Evolutionary conservation across 2,888 invertebrate genomes (phyloP), one percentile per base, ranked within the genome.

Genomic region (Priocnemis perturbator): DNA sequence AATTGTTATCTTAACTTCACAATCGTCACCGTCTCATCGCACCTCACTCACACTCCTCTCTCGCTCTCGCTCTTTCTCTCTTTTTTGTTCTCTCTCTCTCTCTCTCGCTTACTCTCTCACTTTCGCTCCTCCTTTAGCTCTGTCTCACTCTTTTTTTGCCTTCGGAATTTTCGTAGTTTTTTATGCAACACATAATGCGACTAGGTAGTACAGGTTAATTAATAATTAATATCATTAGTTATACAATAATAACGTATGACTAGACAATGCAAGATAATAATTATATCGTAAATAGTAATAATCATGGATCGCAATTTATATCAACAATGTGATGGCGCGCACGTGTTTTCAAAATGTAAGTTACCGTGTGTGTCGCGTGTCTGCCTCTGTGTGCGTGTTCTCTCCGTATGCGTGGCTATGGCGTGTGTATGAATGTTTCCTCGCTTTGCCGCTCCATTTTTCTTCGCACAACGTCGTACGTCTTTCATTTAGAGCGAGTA

Each of bases 201-300:
- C 88, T 88, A 88, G 87, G 86, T 88, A 88, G 85, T 88, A 88
- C 88, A 87, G 87, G 84, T 87, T 88, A 88, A 88, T 88, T 87
- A 88, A 88, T 88, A 88, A 88, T 87, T 87, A 88, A 88, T 88
- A 88, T 88, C 86, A 81, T 88, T 88, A 88, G 88, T 87, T 88
- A 87, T 88, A 88, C 86, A 88, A 88, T 88, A 87, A 88, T 88
- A 88, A 88, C 88, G 84, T 88, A 88, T 88, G 87, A 87, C 88
- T 88, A 88, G 88, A 88, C 88, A 88, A 88, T 88, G 88, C 87
- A 88, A 88, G 88, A 88, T 88, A 88, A 88, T 88, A 88, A 88
- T 88, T 88, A 88, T 88, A 88, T 88, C 83, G 85, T 88, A 88
- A 88, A 87, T 88, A 88, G 83, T 88, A 88, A 88, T 88, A 88